These are phyloP conservation scores for Morpho deidamia DNA, from an alignment of 2,888 invertebrate species.

Conservation along the genomic window DNA sequence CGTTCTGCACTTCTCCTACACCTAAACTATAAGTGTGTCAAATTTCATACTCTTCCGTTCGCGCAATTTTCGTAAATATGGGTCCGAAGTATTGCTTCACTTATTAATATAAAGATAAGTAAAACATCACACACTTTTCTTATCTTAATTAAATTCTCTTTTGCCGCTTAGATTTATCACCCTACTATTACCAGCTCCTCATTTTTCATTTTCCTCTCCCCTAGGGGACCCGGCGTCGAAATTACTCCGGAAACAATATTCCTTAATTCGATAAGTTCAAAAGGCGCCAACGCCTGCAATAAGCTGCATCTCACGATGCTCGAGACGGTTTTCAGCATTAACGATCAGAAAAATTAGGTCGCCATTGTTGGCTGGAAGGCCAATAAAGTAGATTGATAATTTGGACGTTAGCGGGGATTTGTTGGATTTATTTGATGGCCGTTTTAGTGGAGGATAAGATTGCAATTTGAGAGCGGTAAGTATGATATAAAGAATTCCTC, in stretches of 20 bases:
- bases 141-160: not conserved
- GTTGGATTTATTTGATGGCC: not conserved
- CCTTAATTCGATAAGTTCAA: constrained; percentile 63
- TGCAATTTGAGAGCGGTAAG: not conserved
- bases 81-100: too few species aligned
- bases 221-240: constrained; percentile 26
- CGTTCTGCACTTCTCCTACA: too few species aligned
- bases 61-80: too few species aligned
- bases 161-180: not conserved
- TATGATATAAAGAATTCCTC: too few species aligned
- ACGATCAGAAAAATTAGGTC: constrained; percentile 22
- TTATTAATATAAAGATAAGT: too few species aligned
- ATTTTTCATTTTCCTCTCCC: constrained; percentile 17
- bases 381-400: constrained; percentile 10
- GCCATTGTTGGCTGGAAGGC: constrained; percentile 16
- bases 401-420: not conserved
- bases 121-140: not conserved
- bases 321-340: constrained; percentile 3
- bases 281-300: constrained; percentile 48
- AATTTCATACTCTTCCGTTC: too few species aligned
- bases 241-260: constrained; percentile 57
- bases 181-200: constrained; percentile 4
- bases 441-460: not conserved
- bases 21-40: too few species aligned
- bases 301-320: constrained; percentile 39